These are phyloP conservation scores for Sphyrna mokarran DNA, from an alignment of 2,113 vertebrate species.

Conservation along the genomic window DNA sequence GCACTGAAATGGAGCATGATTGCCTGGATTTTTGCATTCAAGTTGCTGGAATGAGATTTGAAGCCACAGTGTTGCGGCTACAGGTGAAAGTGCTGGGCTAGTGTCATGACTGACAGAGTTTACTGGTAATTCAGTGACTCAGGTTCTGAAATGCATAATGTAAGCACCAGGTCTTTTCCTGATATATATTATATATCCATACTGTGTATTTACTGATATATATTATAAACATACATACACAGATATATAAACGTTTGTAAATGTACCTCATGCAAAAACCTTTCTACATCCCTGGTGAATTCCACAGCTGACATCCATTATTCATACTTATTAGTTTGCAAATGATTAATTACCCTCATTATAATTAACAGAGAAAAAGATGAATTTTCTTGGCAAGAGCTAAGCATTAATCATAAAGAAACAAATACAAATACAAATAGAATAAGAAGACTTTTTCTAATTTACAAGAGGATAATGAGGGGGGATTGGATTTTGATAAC, in stretches of 20 bases:
- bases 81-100: neutral
- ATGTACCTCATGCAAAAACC: neutral
- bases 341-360: constrained; percentile 70
- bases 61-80: neutral
- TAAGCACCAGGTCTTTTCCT: neutral
- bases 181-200: too few species aligned
- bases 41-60: neutral
- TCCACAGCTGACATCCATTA: constrained; percentile 59
- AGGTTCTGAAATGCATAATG: neutral
- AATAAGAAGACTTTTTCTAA: constrained; percentile 25
- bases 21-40: too few species aligned
- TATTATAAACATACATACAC: neutral
- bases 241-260: neutral
- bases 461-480: neutral
- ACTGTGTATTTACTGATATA: neutral
- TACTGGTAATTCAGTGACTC: neutral
- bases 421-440: constrained; percentile 59
- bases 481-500: neutral
- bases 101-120: neutral
- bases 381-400: constrained; percentile 65
- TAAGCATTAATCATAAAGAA: constrained; percentile 60
- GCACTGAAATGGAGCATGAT: too few species aligned
- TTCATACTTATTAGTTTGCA: constrained; percentile 65
- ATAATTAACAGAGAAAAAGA: constrained; percentile 58
- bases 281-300: constrained; percentile 50